Percentiles rank a stretch among this genome's conserved stretches.
These are phyloP conservation scores for Thunnus thynnus DNA, from an alignment of 2,113 vertebrate genomes.

Conservation along the genomic window DNA sequence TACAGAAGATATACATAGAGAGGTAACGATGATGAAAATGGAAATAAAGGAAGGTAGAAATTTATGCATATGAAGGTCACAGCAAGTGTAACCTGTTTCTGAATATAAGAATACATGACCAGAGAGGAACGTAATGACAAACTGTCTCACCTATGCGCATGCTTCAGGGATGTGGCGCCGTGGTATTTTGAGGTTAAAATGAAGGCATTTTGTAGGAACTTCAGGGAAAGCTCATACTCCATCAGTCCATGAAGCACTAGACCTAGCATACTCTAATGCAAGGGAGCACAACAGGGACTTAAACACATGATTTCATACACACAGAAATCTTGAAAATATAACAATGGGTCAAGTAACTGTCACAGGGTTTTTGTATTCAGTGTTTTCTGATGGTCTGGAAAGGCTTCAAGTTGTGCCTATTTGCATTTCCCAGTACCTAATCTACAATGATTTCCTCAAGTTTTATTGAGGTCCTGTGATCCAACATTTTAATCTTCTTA, in stretches of 20 bases:
- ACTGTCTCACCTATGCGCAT: conserved; percentile 89
- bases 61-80: neutral
- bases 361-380: neutral
- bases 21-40: neutral
- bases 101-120: neutral
- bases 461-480: neutral
- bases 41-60: neutral
- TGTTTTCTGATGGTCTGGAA: neutral
- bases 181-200: conserved; percentile 91
- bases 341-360: neutral
- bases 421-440: neutral
- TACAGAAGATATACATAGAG: conserved; percentile 15
- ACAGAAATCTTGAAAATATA: neutral
- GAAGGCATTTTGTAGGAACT: conserved; percentile 92
- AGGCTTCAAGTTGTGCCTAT: neutral
- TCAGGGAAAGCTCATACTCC: conserved; percentile 92
- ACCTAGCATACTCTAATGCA: conserved; percentile 92
- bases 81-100: conserved; percentile 1
- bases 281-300: conserved; percentile 26
- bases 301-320: neutral
- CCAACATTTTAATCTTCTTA: neutral
- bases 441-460: neutral
- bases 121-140: neutral
- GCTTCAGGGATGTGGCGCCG: conserved; percentile 89
- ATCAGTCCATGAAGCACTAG: conserved; percentile 92